These are phyloP conservation scores for Archegozetes longisetosus DNA, from an alignment of 1,140 invertebrate species.

Conservation along the genomic window DNA sequence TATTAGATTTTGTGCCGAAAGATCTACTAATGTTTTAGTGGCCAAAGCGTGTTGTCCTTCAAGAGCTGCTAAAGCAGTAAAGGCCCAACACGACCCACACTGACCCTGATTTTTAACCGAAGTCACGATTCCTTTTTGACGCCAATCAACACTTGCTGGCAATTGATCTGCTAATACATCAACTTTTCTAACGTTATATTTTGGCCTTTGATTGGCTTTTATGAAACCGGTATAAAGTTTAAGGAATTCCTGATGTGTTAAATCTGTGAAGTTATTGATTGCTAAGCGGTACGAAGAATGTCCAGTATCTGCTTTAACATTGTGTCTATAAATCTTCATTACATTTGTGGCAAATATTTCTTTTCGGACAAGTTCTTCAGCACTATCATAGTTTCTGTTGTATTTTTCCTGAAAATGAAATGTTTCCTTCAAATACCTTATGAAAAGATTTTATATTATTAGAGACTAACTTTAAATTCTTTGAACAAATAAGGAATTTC, in stretches of 20 bases:
- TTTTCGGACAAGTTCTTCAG: neutral
- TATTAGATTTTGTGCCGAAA: slow-evolving; percentile 93
- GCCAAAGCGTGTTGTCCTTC: slow-evolving; percentile 89
- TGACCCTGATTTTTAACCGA: slow-evolving; percentile 71
- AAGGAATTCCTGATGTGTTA: neutral
- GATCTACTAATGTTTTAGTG: slow-evolving; percentile 60
- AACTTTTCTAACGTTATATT: slow-evolving; percentile 38
- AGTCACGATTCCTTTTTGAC: slow-evolving; percentile 66
- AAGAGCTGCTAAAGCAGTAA: slow-evolving; percentile 75
- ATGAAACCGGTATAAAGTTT: neutral
- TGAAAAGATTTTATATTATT: too few species aligned
- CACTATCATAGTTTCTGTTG: neutral
- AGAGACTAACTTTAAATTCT: too few species aligned
- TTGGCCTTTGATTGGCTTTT: slow-evolving; percentile 27
- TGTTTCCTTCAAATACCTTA: too few species aligned
- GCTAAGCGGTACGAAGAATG: neutral
- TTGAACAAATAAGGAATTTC: too few species aligned
- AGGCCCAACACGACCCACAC: slow-evolving; percentile 75
- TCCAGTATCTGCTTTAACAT: neutral
- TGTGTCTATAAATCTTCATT: neutral
- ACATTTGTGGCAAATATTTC: neutral
- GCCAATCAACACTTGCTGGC: slow-evolving; percentile 68
- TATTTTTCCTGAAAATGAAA: too few species aligned
- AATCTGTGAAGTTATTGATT: neutral
- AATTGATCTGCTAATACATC: slow-evolving; percentile 26